A percentile compares a stretch with the other conserved stretches of the same genome.
phyloP scores from a whole-genome alignment of 2,888 invertebrate species.

The Aspidiotus rigidus region DNA sequence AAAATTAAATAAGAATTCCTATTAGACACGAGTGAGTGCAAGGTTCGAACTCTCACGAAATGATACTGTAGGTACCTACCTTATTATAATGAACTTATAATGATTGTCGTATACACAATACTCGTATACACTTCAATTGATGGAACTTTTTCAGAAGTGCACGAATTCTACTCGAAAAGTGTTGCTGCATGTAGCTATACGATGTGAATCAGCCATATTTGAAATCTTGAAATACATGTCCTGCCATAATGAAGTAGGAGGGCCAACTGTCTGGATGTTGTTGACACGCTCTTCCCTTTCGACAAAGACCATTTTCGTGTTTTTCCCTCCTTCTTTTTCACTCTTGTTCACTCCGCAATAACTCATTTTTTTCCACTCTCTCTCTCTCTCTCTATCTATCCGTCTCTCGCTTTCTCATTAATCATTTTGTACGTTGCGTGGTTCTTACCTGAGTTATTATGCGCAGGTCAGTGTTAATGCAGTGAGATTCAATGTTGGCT shows the following conservation, averaged over 20 bases:
- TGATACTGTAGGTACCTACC: too few relatives aligned
- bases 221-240: conserved; percentile 33
- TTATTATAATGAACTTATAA: too few relatives aligned
- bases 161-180: too few relatives aligned
- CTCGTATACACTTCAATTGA: too few relatives aligned
- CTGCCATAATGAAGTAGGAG: conserved; percentile 38
- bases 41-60: too few relatives aligned
- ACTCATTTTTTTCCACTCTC: neutral
- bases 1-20: too few relatives aligned
- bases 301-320: neutral
- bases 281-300: conserved; percentile 32
- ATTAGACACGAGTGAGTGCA: too few relatives aligned
- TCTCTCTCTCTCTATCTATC: neutral
- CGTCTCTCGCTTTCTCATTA: neutral
- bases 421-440: neutral
- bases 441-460: too few relatives aligned
- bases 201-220: conserved; percentile 34
- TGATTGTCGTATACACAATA: too few relatives aligned
- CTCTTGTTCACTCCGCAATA: neutral
- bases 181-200: neutral
- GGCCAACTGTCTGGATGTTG: conserved; percentile 36
- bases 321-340: neutral
- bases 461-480: too few relatives aligned
- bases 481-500: too few relatives aligned
- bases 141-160: too few relatives aligned